Evolutionary conservation across 1,140 invertebrate species (phyloP).

Genomic region (Drosophila kikkawai): DNA sequence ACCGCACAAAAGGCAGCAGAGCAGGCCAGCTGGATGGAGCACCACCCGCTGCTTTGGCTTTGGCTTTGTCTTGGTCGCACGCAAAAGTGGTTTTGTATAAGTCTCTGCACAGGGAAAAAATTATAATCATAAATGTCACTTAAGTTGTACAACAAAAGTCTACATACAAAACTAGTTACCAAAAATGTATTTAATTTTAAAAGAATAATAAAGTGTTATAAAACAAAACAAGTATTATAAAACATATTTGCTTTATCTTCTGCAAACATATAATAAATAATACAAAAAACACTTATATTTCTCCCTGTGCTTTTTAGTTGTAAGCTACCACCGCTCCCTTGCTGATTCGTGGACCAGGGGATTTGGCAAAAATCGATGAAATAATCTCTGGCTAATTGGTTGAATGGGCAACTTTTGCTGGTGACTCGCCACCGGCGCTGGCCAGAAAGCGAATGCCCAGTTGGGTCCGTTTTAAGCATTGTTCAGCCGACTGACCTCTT

Average conservation of each 20-base stretch:
- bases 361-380: slow-evolving; percentile 50
- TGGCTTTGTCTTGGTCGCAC: slow-evolving; percentile 37
- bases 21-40: slow-evolving; percentile 36
- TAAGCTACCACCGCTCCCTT: neutral
- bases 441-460: slow-evolving; percentile 47
- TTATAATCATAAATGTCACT: neutral
- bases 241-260: neutral
- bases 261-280: too few relatives aligned
- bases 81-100: slow-evolving; percentile 42
- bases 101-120: slow-evolving; percentile 13
- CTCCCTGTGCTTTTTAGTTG: neutral
- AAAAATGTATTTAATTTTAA: neutral
- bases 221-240: too few relatives aligned
- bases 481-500: slow-evolving; percentile 51
- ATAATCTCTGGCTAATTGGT: slow-evolving; percentile 59
- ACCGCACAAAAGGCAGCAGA: slow-evolving; percentile 57
- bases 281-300: neutral
- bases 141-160: neutral
- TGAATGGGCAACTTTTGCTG: slow-evolving; percentile 45
- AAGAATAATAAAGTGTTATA: neutral
- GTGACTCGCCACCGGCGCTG: slow-evolving; percentile 20
- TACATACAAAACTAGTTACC: neutral
- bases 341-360: slow-evolving; percentile 2
- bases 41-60: slow-evolving; percentile 30
- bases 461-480: slow-evolving; percentile 51